phyloP scores from a whole-genome alignment of 1,140 invertebrate species.

The Musca vetustissima region DNA sequence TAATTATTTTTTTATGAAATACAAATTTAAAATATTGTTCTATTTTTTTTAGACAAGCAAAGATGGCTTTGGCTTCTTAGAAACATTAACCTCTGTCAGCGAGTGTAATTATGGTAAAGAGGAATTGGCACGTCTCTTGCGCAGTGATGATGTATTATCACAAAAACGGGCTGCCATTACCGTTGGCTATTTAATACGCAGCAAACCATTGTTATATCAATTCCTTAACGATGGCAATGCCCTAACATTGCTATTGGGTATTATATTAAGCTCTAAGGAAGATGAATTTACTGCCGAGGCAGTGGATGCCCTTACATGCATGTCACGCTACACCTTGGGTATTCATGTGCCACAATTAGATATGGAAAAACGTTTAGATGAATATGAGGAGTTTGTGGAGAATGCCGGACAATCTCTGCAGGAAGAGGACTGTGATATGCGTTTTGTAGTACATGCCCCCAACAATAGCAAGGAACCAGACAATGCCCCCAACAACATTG shows the following conservation, averaged over 20 bases:
- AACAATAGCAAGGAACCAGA: neutral
- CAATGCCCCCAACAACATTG: neutral
- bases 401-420: slow-evolving; percentile 28
- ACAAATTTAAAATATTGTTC: neutral
- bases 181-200: slow-evolving; percentile 49
- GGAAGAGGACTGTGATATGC: slow-evolving; percentile 44
- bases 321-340: slow-evolving; percentile 44
- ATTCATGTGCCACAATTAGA: slow-evolving; percentile 40
- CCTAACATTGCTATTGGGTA: slow-evolving; percentile 42
- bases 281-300: slow-evolving; percentile 47
- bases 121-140: slow-evolving; percentile 46
- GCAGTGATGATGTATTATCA: slow-evolving; percentile 40
- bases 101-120: slow-evolving; percentile 54
- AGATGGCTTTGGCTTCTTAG: slow-evolving; percentile 47
- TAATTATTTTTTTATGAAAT: neutral
- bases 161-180: slow-evolving; percentile 52
- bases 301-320: slow-evolving; percentile 46
- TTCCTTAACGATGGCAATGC: slow-evolving; percentile 51
- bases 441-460: slow-evolving; percentile 39
- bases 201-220: slow-evolving; percentile 46
- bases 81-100: slow-evolving; percentile 50
- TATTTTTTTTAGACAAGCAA: slow-evolving; percentile 38
- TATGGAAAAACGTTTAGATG: slow-evolving; percentile 26
- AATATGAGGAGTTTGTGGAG: slow-evolving; percentile 26
- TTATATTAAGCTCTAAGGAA: slow-evolving; percentile 42